Percentiles rank a stretch among this genome's conserved stretches.
These are phyloP conservation scores for Ormyrus pomaceus DNA, from an alignment of 2,888 invertebrate species.

Conservation along the genomic window DNA sequence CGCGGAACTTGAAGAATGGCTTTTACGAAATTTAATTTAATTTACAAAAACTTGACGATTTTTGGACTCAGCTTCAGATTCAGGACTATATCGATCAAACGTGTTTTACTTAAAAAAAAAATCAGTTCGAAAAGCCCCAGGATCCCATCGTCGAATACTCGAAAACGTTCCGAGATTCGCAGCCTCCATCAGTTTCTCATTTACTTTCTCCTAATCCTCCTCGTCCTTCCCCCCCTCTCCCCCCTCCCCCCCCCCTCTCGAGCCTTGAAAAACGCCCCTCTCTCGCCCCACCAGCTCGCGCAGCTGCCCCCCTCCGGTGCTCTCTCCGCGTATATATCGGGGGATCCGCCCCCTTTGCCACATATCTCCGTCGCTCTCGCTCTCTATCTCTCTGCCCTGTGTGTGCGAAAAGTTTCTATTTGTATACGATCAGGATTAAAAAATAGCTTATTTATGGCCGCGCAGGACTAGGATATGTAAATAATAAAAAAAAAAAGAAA, in stretches of 20 bases:
- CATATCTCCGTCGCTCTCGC: not conserved
- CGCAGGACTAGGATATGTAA: too few species aligned
- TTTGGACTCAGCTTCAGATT: too few species aligned
- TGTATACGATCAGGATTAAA: slow-evolving; percentile 30
- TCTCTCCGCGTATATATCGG: not conserved
- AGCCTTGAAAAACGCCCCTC: not conserved
- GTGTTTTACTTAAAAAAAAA: not conserved
- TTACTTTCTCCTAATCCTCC: slow-evolving; percentile 24
- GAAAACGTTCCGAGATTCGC: not conserved
- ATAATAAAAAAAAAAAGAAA: too few species aligned
- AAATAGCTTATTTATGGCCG: slow-evolving; percentile 20
- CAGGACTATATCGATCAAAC: too few species aligned
- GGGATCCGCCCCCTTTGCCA: slow-evolving; percentile 1
- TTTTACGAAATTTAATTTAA: too few species aligned
- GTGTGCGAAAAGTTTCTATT: slow-evolving; percentile 2
- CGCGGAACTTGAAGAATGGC: too few species aligned
- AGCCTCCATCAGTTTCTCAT: slow-evolving; percentile 26
- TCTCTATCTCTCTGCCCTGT: not conserved
- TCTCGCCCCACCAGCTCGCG: not conserved
- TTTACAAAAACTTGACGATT: too few species aligned
- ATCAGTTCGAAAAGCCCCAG: not conserved
- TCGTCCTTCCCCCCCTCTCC: not conserved
- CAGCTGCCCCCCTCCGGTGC: not conserved
- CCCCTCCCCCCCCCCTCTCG: not conserved
- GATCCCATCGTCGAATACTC: not conserved